phyloP scores from a whole-genome alignment of 2,797 vertebrate genomes.

The Dermochelys coriacea region DNA sequence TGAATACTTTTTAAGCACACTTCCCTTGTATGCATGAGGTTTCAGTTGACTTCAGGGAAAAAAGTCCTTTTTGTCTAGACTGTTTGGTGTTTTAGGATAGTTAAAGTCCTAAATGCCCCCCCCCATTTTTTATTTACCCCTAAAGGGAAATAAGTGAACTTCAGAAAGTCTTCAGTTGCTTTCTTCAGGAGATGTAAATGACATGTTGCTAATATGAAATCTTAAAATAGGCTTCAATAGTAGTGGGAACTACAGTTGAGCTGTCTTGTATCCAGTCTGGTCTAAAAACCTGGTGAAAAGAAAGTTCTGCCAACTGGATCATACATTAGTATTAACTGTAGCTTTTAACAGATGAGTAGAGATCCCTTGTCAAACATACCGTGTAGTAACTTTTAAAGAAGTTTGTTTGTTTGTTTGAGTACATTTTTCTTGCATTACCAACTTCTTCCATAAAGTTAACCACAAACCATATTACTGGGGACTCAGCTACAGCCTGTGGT shows the following conservation, averaged over 20 bases:
- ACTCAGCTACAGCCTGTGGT: constrained; percentile 79
- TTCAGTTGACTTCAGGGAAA: constrained; percentile 32
- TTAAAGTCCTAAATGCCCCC: background rate
- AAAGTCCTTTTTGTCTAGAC: constrained; percentile 51
- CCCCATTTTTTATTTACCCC: background rate
- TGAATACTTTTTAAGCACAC: constrained; percentile 21
- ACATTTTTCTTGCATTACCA: constrained; percentile 75
- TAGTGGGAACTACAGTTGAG: constrained; percentile 16
- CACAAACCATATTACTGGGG: constrained; percentile 76
- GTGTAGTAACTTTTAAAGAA: constrained; percentile 63
- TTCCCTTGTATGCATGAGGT: constrained; percentile 6
- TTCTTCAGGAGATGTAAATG: background rate
- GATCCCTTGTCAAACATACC: constrained; percentile 44
- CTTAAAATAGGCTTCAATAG: constrained; percentile 11
- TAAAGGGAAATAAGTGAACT: constrained; percentile 58
- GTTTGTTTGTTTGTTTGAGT: constrained; percentile 66
- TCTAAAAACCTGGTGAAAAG: constrained; percentile 6
- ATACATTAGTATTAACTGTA: constrained; percentile 33
- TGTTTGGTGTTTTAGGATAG: background rate
- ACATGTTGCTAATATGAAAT: background rate
- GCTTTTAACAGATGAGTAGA: constrained; percentile 67
- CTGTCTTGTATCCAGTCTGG: background rate
- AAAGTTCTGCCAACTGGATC: constrained; percentile 52
- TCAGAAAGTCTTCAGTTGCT: constrained; percentile 37
- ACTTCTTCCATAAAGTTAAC: constrained; percentile 81